Base-by-base conservation (phyloP, 2,888 invertebrate species). In the Andrena bicolor region DNA sequence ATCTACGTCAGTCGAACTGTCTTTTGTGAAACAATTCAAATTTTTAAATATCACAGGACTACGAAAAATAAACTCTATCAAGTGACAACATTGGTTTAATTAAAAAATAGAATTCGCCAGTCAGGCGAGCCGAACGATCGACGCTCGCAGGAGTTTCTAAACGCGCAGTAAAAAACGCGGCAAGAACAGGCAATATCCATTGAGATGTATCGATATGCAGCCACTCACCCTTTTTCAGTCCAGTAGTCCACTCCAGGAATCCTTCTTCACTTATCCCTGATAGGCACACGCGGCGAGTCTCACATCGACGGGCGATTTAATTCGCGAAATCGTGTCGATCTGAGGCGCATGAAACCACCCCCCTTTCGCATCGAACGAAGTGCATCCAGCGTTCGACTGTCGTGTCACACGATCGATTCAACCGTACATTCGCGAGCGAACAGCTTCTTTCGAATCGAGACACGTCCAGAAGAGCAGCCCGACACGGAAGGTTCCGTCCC, bases 321-420 rank as follows among this genome's bases (percentile, higher is more conserved):
- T 58, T 64, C 49, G 28, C 64, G 41, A 65, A 76, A 72, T 80
- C 80, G 80, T 53, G n/a, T 58, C 60, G 73, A 81, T 70, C 48
- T 5, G 41, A 74, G 61, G 73, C 49, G 30, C 70, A 35, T 51
- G 69, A 63, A 30, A 63, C 56, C 48, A 69, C 35, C 23, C 35
- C 23, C 51, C n/a, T 8, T 71, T 70, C 10, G 53, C 82, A 81
- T 74, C 81, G 76, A 60, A 20, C 70, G 51, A 76, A 66, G 60
- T 63, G 51, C 10, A 56, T 3, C 10, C 20, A 20, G 32, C 70
- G 63, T 78, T 23, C 28, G 56, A 53, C 69, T 74, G 53, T 76
- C 77, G 81, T 66, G 76, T 69, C 70, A 76, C 69, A 58, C 83
- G 78, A 82, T 83, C 83, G 82, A 79, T 84, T 41, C 78, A 76